Base-by-base conservation (phyloP, 2,797 vertebrate genomes). In the Myotis pilosus region DNA sequence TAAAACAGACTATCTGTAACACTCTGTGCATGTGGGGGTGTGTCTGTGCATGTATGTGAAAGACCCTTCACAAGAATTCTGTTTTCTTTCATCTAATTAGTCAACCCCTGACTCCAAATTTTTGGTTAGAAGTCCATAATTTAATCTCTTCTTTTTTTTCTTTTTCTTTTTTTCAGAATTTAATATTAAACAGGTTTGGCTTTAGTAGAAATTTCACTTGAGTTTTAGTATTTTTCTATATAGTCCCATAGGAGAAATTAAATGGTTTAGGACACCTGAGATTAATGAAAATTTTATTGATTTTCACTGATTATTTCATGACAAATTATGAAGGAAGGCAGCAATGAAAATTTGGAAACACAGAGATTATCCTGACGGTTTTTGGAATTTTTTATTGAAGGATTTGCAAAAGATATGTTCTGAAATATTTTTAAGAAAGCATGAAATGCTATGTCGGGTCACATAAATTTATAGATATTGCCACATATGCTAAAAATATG, bases 381-480 rank as follows among this genome's bases (percentile, higher is more conserved):
- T 28, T 16, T 82, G 10, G 6, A 47, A 30, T 60, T 86, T 75
- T 92, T 41, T 30, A 83, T 38, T 87, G 16, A 92, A 95, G 30
- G 16, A 68, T 76, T 91, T 94, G 10, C 23, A 93, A 83, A 94
- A 95, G 64, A 94, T 49, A 57, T 41, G 23, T 74, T 95, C 38
- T 94, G n/a, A 62, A 95, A 87, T 81, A 76, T 47, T 87, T 89
- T 87, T 87, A 84, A 95, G 79, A 83, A 92, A 92, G n/a, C 33
- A 69, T 81, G 44, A 91, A 84, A 93, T 91, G 12, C 20, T 10
- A 41, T 76, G 92, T 87, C 86, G 69, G 41, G 72, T 92, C 64
- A 68, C 75, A 84, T 94, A 92, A 89, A 91, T 91, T 94, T 92
- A 64, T 2, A 92, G 64, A 81, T 83, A 94, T 92, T 91, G n/a